These are phyloP conservation scores for Benitochromis conjunctus DNA, from an alignment of 2,113 vertebrate genomes.

Conservation along the genomic window DNA sequence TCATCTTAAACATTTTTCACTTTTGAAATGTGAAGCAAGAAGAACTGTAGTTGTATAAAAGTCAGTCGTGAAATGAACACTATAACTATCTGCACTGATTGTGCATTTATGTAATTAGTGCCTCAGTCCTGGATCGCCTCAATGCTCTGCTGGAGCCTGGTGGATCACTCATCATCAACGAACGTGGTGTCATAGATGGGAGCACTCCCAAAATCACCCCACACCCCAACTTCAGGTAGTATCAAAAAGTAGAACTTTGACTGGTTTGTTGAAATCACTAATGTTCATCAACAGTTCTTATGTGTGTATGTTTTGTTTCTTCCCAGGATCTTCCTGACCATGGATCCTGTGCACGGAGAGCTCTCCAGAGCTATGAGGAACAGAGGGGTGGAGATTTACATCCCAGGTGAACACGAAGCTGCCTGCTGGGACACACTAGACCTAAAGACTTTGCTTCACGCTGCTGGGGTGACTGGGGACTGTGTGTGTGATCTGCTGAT, in stretches of 20 bases:
- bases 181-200: conserved; percentile 91
- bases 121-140: conserved; percentile 93
- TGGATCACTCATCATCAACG: conserved; percentile 89
- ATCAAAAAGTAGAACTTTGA: accelerated
- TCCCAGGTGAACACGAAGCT: conserved; percentile 83
- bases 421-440: conserved; percentile 77
- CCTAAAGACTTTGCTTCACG: conserved; percentile 86
- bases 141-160: conserved; percentile 94
- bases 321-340: conserved; percentile 88
- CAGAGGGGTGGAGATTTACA: conserved; percentile 90
- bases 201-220: conserved; percentile 83
- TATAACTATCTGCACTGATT: not conserved
- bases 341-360: conserved; percentile 94
- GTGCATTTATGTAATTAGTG: conserved; percentile 63
- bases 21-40: not conserved
- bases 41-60: not conserved
- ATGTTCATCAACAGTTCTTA: not conserved
- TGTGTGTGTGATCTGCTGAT: conserved; percentile 83
- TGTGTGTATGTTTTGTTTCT: not conserved
- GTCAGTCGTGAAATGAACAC: not conserved
- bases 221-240: conserved; percentile 93
- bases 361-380: conserved; percentile 98
- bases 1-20: not conserved
- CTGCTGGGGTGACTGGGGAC: conserved; percentile 83
- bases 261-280: not conserved